Evolutionary conservation across 2,888 invertebrate species (phyloP), one percentile per base, ranked within the genome.

Genomic region (Cephus pygmeus): DNA sequence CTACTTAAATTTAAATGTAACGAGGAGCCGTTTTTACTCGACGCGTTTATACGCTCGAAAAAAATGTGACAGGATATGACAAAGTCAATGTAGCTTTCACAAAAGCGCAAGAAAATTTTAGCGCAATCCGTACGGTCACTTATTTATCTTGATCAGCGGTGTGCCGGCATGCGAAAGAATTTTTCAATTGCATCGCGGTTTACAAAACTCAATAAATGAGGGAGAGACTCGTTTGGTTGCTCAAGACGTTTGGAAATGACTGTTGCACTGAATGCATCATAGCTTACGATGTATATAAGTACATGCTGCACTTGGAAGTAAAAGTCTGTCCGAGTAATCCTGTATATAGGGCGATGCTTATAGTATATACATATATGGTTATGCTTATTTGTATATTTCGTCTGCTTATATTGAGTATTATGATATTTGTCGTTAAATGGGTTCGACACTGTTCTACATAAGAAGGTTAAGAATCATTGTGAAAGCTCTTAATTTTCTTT

Each of bases 161-260:
- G 23, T 9, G 9, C 23, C 9, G 12, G 34, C 15, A 71, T 34
- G 31, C 71, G 31, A 71, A 31, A 34, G 31, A 33, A 56, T 76
- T 76, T 79, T 79, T 73, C 79, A 74, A 76, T 79, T 79, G 76
- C 79, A 76, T 69, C 36, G 36, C 69, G 73, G 79, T 85, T 84
- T 82, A 77, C 82, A 85, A 82, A 84, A 83, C 78, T 73, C 79
- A 69, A 84, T 84, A 81, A 86, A 85, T 85, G 83, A 84, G 83
- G 80, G 82, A 84, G 81, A 83, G 76, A 80, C 76, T n/a, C 77
- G 77, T 73, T 69, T 40, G 35, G 78, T 81, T 80, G 78, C 82
- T 71, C 83, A 84, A 81, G 81, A 79, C 69, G 77, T 84, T 76
- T 80, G 71, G 79, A 79, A 77, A 78, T 79, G 75, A 74, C 78